Percentiles rank a stretch among this genome's conserved stretches.
phyloP scores from a whole-genome alignment of 2,888 invertebrate species.

The Bursaphelenchus okinawaensis region DNA sequence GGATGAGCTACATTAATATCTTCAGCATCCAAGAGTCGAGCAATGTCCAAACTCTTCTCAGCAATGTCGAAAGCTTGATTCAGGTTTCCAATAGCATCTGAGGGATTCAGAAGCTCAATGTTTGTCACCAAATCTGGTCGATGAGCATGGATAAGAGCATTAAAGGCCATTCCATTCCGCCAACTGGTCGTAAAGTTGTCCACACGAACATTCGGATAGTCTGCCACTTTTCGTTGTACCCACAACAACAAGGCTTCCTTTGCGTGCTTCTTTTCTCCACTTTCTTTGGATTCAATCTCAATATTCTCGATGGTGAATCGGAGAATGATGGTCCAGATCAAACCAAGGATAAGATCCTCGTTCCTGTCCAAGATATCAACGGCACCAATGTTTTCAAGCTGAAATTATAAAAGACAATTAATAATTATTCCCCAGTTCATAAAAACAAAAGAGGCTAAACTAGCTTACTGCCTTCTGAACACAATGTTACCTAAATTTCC shows the following conservation, averaged over 20 bases:
- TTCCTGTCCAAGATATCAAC: conserved; percentile 98
- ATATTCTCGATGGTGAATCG: conserved; percentile 98
- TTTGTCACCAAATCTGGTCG: conserved; percentile 75
- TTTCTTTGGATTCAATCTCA: conserved; percentile 91
- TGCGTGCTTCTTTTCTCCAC: conserved; percentile 94
- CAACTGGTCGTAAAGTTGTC: conserved; percentile 72
- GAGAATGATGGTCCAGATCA: conserved; percentile 98
- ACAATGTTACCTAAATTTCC: too few species aligned
- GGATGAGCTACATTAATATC: conserved; percentile 88
- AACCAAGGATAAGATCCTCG: conserved; percentile 87
- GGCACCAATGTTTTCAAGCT: conserved; percentile 94
- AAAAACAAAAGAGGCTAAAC: background rate
- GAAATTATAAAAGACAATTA: conserved; percentile 60
- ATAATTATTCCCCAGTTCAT: background rate
- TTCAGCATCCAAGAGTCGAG: conserved; percentile 83
- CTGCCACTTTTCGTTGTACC: conserved; percentile 96
- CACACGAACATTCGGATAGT: conserved; percentile 67
- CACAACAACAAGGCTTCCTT: conserved; percentile 95
- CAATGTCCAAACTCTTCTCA: conserved; percentile 83
- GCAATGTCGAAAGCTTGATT: conserved; percentile 96
- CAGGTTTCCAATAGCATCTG: conserved; percentile 84
- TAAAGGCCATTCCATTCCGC: conserved; percentile 93
- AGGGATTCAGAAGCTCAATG: conserved; percentile 68
- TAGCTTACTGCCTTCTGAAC: too few species aligned
- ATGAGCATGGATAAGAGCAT: conserved; percentile 95